phyloP scores from a whole-genome alignment of 2,113 vertebrate species.

The Narcine bancroftii region DNA sequence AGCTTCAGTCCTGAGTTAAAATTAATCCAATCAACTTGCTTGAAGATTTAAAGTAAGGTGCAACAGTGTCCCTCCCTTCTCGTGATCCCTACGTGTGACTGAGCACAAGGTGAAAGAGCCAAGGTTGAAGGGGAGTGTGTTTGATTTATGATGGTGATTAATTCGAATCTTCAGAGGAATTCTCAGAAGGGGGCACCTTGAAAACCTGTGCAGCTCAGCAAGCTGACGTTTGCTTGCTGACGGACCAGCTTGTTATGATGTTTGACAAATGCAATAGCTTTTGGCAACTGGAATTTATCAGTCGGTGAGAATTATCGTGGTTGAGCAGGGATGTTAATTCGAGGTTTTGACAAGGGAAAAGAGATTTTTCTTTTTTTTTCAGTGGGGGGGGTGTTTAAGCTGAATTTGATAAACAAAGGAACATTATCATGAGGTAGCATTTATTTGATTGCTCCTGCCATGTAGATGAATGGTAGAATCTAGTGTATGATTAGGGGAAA shows the following conservation, averaged over 20 bases:
- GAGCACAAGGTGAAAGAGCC: background rate
- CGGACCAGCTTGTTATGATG: background rate
- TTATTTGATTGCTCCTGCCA: too few relatives aligned
- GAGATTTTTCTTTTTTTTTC: too few relatives aligned
- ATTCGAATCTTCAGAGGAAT: background rate
- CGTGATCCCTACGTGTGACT: background rate
- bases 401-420: background rate
- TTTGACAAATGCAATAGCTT: background rate
- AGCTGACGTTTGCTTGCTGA: background rate
- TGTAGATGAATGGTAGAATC: too few relatives aligned
- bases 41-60: background rate
- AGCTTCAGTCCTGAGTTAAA: background rate
- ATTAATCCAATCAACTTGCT: background rate
- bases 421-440: background rate
- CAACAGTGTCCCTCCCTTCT: background rate
- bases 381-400: background rate
- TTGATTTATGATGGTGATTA: constrained; percentile 27
- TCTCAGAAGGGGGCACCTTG: constrained; percentile 10
- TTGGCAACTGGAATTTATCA: background rate
- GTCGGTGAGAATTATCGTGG: background rate
- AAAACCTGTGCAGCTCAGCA: background rate
- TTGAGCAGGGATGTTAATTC: background rate
- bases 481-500: too few relatives aligned
- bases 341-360: background rate
- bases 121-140: background rate